Percentiles rank a stretch among this genome's conserved stretches.
These are phyloP conservation scores for Anthophora plumipes DNA, from an alignment of 2,888 invertebrate genomes.

Conservation along the genomic window DNA sequence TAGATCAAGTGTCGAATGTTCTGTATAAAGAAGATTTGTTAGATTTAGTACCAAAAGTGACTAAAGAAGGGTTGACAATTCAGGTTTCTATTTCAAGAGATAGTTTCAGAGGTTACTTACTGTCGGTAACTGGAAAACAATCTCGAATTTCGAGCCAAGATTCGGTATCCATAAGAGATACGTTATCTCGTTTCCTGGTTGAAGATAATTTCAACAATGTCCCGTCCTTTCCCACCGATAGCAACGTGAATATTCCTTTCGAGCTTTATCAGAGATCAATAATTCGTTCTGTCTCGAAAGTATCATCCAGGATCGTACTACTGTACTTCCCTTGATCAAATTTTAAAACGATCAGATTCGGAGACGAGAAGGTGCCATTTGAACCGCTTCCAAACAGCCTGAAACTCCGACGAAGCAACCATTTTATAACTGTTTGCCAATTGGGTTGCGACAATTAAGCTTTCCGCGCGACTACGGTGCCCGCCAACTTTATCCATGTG, in stretches of 20 bases:
- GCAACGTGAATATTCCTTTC: background rate
- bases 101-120: background rate
- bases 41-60: too few relatives aligned
- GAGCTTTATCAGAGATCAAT: conserved; percentile 3
- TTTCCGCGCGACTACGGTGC: background rate
- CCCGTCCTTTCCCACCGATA: background rate
- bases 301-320: background rate
- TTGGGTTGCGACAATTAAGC: background rate
- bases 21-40: background rate
- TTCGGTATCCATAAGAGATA: background rate
- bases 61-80: background rate
- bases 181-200: background rate
- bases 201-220: background rate
- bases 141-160: too few relatives aligned
- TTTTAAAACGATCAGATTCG: background rate
- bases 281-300: background rate
- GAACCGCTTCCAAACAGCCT: background rate
- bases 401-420: background rate
- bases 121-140: conserved; percentile 8
- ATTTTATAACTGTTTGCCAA: background rate
- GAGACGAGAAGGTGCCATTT: background rate
- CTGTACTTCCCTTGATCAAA: background rate
- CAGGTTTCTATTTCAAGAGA: background rate
- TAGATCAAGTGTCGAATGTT: background rate
- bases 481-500: background rate